Conservation (phyloP, 2,113 vertebrate species). For the Periophthalmodon schlosseri region DNA sequence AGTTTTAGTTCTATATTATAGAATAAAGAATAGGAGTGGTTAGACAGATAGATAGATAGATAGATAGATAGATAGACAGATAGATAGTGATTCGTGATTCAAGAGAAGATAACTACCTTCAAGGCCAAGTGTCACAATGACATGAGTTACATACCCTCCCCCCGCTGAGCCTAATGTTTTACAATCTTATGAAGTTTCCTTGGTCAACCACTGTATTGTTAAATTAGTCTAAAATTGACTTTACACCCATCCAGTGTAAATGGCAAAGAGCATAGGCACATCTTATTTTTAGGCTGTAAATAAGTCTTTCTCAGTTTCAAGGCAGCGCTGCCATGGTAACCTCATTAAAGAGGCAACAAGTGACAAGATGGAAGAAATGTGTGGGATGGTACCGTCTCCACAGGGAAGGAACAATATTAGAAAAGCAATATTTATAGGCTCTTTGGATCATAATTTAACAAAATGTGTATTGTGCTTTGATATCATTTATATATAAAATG, state of each 20-base stretch:
- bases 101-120: background rate
- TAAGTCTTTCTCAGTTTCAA: slow-evolving; percentile 9
- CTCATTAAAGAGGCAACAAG: slow-evolving; percentile 8
- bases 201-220: background rate
- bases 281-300: slow-evolving; percentile 7
- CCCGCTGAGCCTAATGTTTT: background rate
- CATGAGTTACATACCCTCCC: background rate
- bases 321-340: slow-evolving; percentile 1
- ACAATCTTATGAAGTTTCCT: background rate
- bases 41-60: no score
- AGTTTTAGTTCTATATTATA: no score
- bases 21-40: no score
- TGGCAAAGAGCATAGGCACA: background rate
- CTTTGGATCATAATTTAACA: background rate
- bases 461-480: background rate
- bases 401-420: background rate
- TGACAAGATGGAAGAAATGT: slow-evolving; percentile 10
- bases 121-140: background rate
- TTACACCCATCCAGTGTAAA: background rate
- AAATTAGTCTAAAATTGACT: background rate
- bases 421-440: background rate
- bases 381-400: slow-evolving; percentile 3
- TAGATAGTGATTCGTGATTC: background rate
- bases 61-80: background rate
- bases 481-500: background rate